Conservation (phyloP, 2,888 invertebrate species). For the Parnassius orleans region DNA sequence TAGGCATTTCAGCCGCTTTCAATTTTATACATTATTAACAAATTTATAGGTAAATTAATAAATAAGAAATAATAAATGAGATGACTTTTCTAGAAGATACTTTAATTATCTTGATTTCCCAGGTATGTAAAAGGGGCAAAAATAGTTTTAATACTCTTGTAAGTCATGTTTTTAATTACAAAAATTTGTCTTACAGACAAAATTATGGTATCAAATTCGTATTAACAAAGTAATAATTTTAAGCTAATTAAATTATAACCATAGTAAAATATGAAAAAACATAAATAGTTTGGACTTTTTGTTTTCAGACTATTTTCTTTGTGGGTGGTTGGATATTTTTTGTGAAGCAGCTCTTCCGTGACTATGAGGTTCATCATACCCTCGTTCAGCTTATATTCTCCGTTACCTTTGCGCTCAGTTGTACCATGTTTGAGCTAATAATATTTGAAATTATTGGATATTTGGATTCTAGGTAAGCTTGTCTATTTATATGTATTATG, state of each 20-base stretch:
- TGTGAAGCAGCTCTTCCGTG: conserved; percentile 96
- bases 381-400: conserved; percentile 98
- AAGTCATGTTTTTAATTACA: too few species aligned
- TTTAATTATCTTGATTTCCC: conserved; percentile 89
- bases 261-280: too few species aligned
- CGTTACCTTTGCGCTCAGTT: conserved; percentile 96
- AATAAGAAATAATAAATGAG: conserved; percentile 23
- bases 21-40: background rate
- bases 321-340: conserved; percentile 99
- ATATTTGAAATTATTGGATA: conserved; percentile 99
- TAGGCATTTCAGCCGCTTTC: too few species aligned
- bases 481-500: too few species aligned
- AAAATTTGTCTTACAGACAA: too few species aligned
- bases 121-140: conserved; percentile 74
- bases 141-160: background rate
- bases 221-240: too few species aligned
- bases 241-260: too few species aligned
- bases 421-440: conserved; percentile 99
- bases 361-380: conserved; percentile 98
- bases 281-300: background rate
- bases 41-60: background rate
- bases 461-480: conserved; percentile 90
- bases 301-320: conserved; percentile 93
- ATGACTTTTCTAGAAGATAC: conserved; percentile 94
- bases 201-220: too few species aligned